Evolutionary conservation across 2,797 vertebrate species (phyloP), one percentile per base, ranked within the genome.

Genomic region (Peromyscus aztecus): DNA sequence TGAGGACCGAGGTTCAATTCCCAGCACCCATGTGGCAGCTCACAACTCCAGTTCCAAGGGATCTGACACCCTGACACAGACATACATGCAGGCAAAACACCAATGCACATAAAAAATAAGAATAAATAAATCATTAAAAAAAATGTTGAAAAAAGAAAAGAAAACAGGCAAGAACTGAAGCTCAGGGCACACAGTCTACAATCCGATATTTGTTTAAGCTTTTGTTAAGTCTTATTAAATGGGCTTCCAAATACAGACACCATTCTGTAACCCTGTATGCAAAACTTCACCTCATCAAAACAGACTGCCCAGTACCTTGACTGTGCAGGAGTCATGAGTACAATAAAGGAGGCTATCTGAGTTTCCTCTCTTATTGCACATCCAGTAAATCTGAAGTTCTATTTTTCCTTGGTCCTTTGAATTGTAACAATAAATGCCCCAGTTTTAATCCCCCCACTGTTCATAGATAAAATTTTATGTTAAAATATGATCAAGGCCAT

Each of bases 181-280:
- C 87, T 80, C 80, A 81, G 75, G n/a, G 10, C 67, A 57, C 34
- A 92, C 34, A 86, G 69, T 87, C 71, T 76, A 78, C 65, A 88
- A 63, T n/a, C 29, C 46, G 86, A 93, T 17, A 19, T 65, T 55
- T 82, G 37, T 90, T 55, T 55, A 55, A 55, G 49, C 80, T 43
- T 3, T 76, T 57, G 73, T 17, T 63, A 92, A 89, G n/a, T 69
- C 65, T 93, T 97, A n/a, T 55, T 89, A 93, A 93, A 92, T 86
- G 21, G 95, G 94, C 78, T 90, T 29, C 49, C 78, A 83, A 7
- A 23, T 55, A 95, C 17, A 92, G 81, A 88, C 92, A 82, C 46
- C 43, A 78, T 34, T 92, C 43, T 88, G 11, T 77, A 92, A 97
- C 40, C 31, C 27, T 76, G 69, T 12, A 80, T 49, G 63, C 59